phyloP scores from a whole-genome alignment of 2,888 invertebrate species.

The Thysanoteuthis rhombus region DNA sequence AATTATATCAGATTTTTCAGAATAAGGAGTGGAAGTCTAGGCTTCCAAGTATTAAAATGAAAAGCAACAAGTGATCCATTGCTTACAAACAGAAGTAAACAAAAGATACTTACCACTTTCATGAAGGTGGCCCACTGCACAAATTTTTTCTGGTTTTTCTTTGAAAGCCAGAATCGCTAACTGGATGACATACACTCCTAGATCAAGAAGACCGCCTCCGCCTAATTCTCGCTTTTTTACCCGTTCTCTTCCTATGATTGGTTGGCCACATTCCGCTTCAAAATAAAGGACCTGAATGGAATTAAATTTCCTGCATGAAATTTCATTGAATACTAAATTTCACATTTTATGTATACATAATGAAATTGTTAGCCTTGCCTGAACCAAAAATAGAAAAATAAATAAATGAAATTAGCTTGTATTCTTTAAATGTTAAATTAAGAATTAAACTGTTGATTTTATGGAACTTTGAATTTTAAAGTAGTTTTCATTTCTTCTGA shows the following conservation, averaged over 20 bases:
- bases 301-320: not conserved
- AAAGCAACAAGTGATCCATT: not conserved
- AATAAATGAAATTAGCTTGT: too few species aligned
- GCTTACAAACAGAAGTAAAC: not conserved
- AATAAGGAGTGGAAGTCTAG: too few species aligned
- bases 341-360: not conserved
- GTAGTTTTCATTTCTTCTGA: too few species aligned
- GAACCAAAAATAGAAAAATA: too few species aligned
- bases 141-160: slow-evolving; percentile 77
- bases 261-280: slow-evolving; percentile 75
- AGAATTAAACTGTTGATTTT: too few species aligned
- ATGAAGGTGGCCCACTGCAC: slow-evolving; percentile 78
- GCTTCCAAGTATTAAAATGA: too few species aligned
- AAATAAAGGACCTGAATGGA: not conserved
- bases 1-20: too few species aligned
- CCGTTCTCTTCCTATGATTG: slow-evolving; percentile 72
- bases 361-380: too few species aligned
- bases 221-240: slow-evolving; percentile 78
- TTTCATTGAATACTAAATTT: not conserved
- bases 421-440: too few species aligned
- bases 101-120: slow-evolving; percentile 69
- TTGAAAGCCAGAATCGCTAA: slow-evolving; percentile 70
- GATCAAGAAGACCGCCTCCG: slow-evolving; percentile 71
- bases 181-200: slow-evolving; percentile 60
- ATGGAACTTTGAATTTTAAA: too few species aligned